phyloP scores from a whole-genome alignment of 2,888 invertebrate genomes.

The Ectropis crepuscularia region DNA sequence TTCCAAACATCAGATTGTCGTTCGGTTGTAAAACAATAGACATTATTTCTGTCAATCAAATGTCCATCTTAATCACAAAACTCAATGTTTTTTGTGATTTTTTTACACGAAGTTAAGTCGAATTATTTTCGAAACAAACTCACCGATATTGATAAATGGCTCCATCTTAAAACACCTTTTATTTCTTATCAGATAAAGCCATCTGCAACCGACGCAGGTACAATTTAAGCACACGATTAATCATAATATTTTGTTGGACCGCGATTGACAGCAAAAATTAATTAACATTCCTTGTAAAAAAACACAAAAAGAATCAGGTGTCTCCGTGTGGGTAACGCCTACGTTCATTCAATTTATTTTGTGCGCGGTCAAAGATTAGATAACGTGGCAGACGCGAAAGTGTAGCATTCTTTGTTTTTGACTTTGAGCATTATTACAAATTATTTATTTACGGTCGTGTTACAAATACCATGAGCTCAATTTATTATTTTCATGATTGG shows the following conservation, averaged over 20 bases:
- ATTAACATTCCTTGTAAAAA: conserved; percentile 81
- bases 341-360: conserved; percentile 78
- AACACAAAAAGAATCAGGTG: conserved; percentile 75
- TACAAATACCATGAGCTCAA: too few relatives aligned
- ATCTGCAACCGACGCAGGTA: conserved; percentile 47
- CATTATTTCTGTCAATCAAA: neutral
- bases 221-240: conserved; percentile 69
- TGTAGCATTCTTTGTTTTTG: conserved; percentile 7
- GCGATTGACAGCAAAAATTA: conserved; percentile 81
- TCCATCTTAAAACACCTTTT: conserved; percentile 33
- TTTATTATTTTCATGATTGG: too few relatives aligned
- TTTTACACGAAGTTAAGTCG: neutral
- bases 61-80: too few relatives aligned
- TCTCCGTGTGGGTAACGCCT: conserved; percentile 71
- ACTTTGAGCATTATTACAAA: too few relatives aligned
- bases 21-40: neutral
- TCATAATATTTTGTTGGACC: conserved; percentile 78
- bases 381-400: conserved; percentile 29
- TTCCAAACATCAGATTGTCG: neutral
- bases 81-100: neutral
- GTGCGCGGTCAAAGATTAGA: conserved; percentile 66
- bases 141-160: conserved; percentile 20
- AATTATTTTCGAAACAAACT: neutral
- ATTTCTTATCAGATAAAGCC: conserved; percentile 46
- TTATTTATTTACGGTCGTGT: too few relatives aligned